phyloP scores from a whole-genome alignment of 2,888 invertebrate species.

The Macrophya alboannulata region DNA sequence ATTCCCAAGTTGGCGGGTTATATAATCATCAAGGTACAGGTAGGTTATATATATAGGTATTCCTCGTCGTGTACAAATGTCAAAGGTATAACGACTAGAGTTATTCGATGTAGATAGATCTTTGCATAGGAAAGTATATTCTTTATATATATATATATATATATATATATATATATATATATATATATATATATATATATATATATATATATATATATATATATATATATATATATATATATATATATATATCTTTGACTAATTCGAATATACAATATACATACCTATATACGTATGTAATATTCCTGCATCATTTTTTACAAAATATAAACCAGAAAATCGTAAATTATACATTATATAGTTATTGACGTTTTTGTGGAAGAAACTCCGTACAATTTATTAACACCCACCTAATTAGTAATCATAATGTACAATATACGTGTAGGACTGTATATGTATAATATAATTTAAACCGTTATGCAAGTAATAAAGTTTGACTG shows the following conservation, averaged over 20 bases:
- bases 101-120: background rate
- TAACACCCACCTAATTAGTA: background rate
- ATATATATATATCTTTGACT: background rate
- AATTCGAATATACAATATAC: background rate
- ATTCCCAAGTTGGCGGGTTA: conserved; percentile 23
- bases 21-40: conserved; percentile 19
- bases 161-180: background rate
- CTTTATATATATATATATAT: background rate
- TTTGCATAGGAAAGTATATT: background rate
- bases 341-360: background rate
- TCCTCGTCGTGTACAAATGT: conserved; percentile 1
- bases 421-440: background rate
- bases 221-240: no score
- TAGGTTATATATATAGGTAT: background rate
- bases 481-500: background rate
- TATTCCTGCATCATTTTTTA: background rate
- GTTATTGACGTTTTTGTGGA: background rate
- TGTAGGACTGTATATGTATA: no score
- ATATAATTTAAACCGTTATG: background rate
- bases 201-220: no score
- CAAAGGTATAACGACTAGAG: conserved; percentile 34
- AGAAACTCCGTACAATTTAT: background rate
- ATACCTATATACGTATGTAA: no score
- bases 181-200: no score
- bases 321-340: background rate